Base-by-base conservation (phyloP, 1,140 invertebrate species). In the Planococcus citri region DNA sequence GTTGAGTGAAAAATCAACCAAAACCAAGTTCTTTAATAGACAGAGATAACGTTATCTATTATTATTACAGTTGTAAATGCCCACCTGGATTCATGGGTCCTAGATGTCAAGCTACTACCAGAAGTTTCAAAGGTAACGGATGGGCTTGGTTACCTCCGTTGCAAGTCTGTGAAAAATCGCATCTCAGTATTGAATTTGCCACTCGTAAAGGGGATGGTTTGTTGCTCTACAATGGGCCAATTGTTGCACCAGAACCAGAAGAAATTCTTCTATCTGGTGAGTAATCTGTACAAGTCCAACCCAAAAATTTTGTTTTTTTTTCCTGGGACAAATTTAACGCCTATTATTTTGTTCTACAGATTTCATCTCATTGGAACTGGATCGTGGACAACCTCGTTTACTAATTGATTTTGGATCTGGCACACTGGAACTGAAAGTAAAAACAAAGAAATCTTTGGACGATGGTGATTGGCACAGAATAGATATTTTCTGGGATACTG, bases 391-490 rank as follows among this genome's bases (percentile, higher is more conserved):
- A 77, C 94, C 95, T 0, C 80, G 91, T 71, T 79, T 98, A 1
- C 82, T 96, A 0, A 87, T 98, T 69, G 93, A 98, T 79, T 97
- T 97, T 80, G 96, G 96, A 1, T 94, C 94, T 0, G 95, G 95
- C 67, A 94, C 91, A 0, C 78, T 96, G 70, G 92, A 95, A 77
- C 78, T 98, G 12, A 83, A 88, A 76, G 87, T 98, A 0, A 91
- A 94, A 80, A 91, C 91, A 0, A 89, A 90, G 74, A 87, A 88
- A 75, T 87, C 85, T 0, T 78, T 98, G 38, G 91, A 93, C 77
- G 94, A 97, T 78, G 94, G 94, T 1, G 91, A 94, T 77, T 98
- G 95, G 95, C 95, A 98, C 80, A 83, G 91, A 71, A 81, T 98
- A 67, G 95, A 98, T 79, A 86, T 98, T 70, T 96, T 95, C 77